These are phyloP conservation scores for Ornithoptera alexandrae DNA, from an alignment of 2,888 invertebrate genomes.

Conservation along the genomic window DNA sequence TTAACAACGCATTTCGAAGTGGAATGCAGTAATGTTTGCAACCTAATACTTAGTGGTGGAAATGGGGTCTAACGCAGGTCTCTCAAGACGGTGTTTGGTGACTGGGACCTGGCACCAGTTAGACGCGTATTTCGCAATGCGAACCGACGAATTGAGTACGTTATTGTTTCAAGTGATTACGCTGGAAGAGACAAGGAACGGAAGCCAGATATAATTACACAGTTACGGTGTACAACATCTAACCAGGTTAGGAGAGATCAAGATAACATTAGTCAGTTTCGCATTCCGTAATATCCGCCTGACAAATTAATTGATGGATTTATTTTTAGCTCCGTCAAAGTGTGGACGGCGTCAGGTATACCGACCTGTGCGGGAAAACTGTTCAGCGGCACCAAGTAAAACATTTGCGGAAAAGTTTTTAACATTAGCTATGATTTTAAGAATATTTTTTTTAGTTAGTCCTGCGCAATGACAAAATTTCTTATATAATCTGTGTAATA, in stretches of 20 bases:
- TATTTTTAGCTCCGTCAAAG: constrained; percentile 11
- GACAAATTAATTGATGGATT: constrained; percentile 23
- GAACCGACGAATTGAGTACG: constrained; percentile 18
- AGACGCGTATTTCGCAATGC: constrained; percentile 20
- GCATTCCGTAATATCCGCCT: constrained; percentile 23
- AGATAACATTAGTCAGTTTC: constrained; percentile 23
- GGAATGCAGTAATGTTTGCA: no score
- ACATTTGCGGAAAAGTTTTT: neutral
- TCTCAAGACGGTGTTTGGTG: no score
- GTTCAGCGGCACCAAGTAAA: neutral
- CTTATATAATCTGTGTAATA: no score
- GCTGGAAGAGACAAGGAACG: constrained; percentile 28
- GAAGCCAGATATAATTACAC: constrained; percentile 26
- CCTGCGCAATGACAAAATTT: no score
- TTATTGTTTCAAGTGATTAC: constrained; percentile 26
- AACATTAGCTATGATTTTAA: neutral
- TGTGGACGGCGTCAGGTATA: neutral
- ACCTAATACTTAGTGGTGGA: no score
- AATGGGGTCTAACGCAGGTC: no score
- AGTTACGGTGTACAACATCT: constrained; percentile 17
- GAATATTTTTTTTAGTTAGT: no score
- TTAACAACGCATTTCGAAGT: no score
- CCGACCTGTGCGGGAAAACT: no score
- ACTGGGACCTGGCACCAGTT: neutral
- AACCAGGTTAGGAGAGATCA: constrained; percentile 25